A percentile compares a stretch with the other conserved stretches of the same genome.
Evolutionary conservation across 2,113 vertebrate species (phyloP).

Genomic region (Egretta garzetta): DNA sequence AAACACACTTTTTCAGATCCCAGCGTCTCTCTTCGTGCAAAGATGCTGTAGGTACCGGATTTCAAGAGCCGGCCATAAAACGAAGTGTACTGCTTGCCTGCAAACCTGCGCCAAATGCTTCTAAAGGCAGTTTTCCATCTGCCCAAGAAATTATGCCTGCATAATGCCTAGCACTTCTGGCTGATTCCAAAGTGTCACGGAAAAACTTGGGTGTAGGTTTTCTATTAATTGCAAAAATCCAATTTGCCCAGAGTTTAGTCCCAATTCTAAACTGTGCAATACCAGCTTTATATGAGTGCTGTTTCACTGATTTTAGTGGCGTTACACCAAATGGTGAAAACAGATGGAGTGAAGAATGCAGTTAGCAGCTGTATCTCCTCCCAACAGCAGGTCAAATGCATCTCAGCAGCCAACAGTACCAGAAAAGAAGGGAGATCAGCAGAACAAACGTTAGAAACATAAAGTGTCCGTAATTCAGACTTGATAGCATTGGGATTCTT

Average conservation of each 20-base stretch:
- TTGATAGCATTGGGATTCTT: constrained; percentile 28
- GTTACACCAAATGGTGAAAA: background rate
- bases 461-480: constrained; percentile 3
- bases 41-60: background rate
- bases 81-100: background rate
- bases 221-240: constrained; percentile 15
- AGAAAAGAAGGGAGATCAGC: constrained; percentile 33
- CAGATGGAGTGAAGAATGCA: constrained; percentile 22
- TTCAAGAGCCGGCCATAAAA: background rate
- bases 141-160: background rate
- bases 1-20: background rate
- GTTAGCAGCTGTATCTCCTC: constrained; percentile 44
- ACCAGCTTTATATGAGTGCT: background rate
- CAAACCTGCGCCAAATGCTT: background rate
- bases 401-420: constrained; percentile 3
- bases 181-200: background rate
- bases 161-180: background rate
- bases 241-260: background rate
- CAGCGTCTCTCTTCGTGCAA: background rate
- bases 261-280: background rate
- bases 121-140: background rate
- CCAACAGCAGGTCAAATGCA: constrained; percentile 13
- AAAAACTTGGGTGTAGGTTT: background rate
- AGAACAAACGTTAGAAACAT: constrained; percentile 19
- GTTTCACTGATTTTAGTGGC: background rate